These are phyloP conservation scores for Germaria angustata DNA, from an alignment of 2,888 invertebrate species.

Conservation along the genomic window DNA sequence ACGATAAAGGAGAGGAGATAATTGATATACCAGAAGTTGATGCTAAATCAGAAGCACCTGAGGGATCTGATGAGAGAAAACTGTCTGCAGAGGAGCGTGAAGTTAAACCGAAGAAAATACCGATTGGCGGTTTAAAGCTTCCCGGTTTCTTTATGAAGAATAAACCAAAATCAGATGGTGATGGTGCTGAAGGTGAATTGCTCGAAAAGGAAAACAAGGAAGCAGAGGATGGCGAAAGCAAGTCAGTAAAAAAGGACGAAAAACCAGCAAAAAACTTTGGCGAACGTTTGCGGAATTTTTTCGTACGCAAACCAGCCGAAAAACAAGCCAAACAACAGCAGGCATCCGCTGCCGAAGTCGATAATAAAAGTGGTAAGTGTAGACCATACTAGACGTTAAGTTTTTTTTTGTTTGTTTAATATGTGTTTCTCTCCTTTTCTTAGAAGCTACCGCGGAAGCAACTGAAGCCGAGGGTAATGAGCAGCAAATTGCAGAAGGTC, in stretches of 20 bases:
- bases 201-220: slow-evolving; percentile 80
- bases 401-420: neutral
- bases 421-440: neutral
- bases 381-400: neutral
- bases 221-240: slow-evolving; percentile 67
- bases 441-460: slow-evolving; percentile 77
- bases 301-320: slow-evolving; percentile 81
- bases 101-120: slow-evolving; percentile 90
- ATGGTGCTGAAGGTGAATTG: slow-evolving; percentile 80
- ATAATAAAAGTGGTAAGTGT: slow-evolving; percentile 77
- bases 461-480: slow-evolving; percentile 70
- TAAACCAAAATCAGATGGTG: slow-evolving; percentile 85
- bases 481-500: slow-evolving; percentile 68
- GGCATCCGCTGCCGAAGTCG: slow-evolving; percentile 75
- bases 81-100: slow-evolving; percentile 85
- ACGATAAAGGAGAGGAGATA: slow-evolving; percentile 73
- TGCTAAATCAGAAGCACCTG: slow-evolving; percentile 66
- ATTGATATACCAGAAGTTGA: slow-evolving; percentile 76
- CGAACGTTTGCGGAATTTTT: slow-evolving; percentile 82
- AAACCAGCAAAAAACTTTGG: slow-evolving; percentile 77
- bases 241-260: slow-evolving; percentile 72
- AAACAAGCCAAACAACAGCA: slow-evolving; percentile 73
- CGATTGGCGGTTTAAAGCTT: slow-evolving; percentile 93
- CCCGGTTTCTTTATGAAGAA: slow-evolving; percentile 91
- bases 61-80: slow-evolving; percentile 74